These are phyloP conservation scores for Sebastes iracundus DNA, from an alignment of 2,797 vertebrate species.

Conservation along the genomic window DNA sequence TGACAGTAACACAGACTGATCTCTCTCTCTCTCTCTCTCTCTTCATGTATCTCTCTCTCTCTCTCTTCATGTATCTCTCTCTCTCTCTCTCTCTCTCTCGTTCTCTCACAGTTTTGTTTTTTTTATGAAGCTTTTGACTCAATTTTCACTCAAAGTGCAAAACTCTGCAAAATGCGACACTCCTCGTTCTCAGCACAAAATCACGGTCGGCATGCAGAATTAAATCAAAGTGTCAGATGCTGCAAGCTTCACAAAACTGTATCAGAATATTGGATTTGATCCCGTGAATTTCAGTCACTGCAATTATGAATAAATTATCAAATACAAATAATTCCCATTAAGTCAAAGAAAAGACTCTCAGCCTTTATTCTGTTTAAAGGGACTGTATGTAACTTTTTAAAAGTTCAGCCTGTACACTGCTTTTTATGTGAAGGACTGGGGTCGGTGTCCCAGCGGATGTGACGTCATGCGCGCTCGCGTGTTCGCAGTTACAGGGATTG, in stretches of 20 bases:
- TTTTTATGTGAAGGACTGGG: no score
- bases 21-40: slow-evolving; percentile 10
- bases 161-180: slow-evolving; percentile 49
- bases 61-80: not conserved
- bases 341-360: not conserved
- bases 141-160: slow-evolving; percentile 44
- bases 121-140: slow-evolving; percentile 35
- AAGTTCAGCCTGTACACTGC: no score
- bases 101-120: not conserved
- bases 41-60: not conserved
- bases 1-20: slow-evolving; percentile 69
- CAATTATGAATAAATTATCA: not conserved
- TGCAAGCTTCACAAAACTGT: not conserved
- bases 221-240: not conserved
- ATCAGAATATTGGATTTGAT: not conserved
- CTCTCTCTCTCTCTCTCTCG: not conserved
- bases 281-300: not conserved
- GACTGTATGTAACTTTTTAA: no score
- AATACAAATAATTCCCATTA: not conserved
- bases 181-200: slow-evolving; percentile 36
- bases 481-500: no score
- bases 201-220: slow-evolving; percentile 8
- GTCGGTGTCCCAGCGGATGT: no score
- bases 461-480: no score
- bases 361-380: not conserved